A percentile compares a stretch with the other conserved stretches of the same genome.
phyloP scores from a whole-genome alignment of 2,113 vertebrate species.

The Todiramphus chloris region DNA sequence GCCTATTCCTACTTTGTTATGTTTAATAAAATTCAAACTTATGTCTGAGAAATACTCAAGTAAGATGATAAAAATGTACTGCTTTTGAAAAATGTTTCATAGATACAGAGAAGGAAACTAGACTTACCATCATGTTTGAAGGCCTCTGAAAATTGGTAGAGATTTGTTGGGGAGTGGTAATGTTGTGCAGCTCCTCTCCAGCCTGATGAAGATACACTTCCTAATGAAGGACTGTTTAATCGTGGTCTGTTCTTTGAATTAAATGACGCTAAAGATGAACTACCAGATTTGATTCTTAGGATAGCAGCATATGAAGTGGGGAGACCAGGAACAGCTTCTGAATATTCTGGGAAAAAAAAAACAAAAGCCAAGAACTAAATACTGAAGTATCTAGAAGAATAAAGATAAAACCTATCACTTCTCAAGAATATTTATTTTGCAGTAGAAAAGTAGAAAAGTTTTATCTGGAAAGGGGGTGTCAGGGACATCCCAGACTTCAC shows the following conservation, averaged over 20 bases:
- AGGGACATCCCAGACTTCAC: background rate
- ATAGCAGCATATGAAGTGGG: conserved; percentile 87
- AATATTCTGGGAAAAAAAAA: conserved; percentile 69
- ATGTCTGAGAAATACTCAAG: background rate
- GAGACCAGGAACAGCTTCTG: conserved; percentile 79
- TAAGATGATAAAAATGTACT: background rate
- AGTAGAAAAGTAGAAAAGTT: background rate
- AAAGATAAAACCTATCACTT: background rate
- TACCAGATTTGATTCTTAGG: conserved; percentile 85
- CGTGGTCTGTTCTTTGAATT: conserved; percentile 79
- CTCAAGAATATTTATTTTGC: background rate
- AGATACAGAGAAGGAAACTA: background rate
- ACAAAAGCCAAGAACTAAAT: background rate
- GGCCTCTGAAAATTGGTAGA: conserved; percentile 84
- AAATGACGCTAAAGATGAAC: conserved; percentile 78
- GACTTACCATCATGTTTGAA: conserved; percentile 86
- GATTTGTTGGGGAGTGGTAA: conserved; percentile 77
- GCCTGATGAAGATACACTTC: conserved; percentile 68
- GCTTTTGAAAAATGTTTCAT: background rate
- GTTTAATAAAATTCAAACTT: background rate
- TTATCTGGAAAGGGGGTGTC: background rate
- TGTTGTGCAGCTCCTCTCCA: conserved; percentile 82
- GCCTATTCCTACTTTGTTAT: background rate
- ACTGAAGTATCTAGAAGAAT: background rate
- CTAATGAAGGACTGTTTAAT: conserved; percentile 69